Evolutionary conservation across 2,888 invertebrate species (phyloP).

Genomic region (Serrognathus titanus): DNA sequence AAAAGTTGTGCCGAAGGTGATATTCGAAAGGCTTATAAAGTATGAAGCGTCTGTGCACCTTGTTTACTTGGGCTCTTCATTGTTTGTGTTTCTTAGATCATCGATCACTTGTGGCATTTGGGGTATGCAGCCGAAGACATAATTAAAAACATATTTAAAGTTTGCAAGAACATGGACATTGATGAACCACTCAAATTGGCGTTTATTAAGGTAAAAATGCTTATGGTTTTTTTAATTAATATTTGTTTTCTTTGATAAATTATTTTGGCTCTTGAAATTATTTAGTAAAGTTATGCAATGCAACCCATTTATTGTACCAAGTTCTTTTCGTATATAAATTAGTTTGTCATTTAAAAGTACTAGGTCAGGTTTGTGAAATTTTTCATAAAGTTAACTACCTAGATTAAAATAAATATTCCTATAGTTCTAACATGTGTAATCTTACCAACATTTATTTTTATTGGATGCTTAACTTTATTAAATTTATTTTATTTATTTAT

Average conservation of each 20-base stretch:
- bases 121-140: constrained; percentile 98
- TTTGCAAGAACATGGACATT: constrained; percentile 82
- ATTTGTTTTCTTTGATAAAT: neutral
- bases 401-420: too few relatives aligned
- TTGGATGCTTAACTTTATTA: too few relatives aligned
- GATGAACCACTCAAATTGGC: constrained; percentile 79
- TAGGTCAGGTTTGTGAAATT: too few relatives aligned
- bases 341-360: too few relatives aligned
- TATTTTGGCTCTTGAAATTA: neutral
- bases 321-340: too few relatives aligned
- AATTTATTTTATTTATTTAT: too few relatives aligned
- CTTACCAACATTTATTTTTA: too few relatives aligned
- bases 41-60: constrained; percentile 28
- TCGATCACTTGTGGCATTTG: constrained; percentile 85
- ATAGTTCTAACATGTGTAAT: too few relatives aligned
- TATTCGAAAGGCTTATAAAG: constrained; percentile 80
- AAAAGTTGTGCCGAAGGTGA: constrained; percentile 76
- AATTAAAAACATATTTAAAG: constrained; percentile 90
- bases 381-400: too few relatives aligned
- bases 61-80: neutral
- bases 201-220: constrained; percentile 76
- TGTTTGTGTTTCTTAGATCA: constrained; percentile 53
- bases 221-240: too few relatives aligned
- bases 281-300: too few relatives aligned
- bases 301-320: too few relatives aligned